These are phyloP conservation scores for Leptodactylus fallax DNA, from an alignment of 2,797 vertebrate genomes.

Conservation along the genomic window DNA sequence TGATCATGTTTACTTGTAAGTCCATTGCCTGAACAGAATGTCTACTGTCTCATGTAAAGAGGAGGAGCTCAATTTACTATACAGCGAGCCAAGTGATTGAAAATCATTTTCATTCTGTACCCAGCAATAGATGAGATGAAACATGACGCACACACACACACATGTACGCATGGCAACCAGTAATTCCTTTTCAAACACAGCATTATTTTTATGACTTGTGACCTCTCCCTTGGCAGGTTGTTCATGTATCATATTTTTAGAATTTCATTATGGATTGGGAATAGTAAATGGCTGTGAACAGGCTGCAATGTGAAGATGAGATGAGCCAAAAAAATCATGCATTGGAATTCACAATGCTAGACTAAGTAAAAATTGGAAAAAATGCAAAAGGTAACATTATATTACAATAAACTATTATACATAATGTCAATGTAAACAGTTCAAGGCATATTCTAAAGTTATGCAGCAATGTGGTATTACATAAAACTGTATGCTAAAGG, in stretches of 20 bases:
- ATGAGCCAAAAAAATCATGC: constrained; percentile 18
- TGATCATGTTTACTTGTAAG: constrained; percentile 23
- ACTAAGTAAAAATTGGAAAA: not conserved
- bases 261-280: constrained; percentile 36
- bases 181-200: constrained; percentile 43
- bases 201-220: constrained; percentile 47
- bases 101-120: constrained; percentile 7
- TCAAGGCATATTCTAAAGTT: not conserved
- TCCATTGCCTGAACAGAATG: not conserved
- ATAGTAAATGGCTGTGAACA: constrained; percentile 39
- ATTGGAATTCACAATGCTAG: not conserved
- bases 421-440: not conserved
- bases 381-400: not conserved
- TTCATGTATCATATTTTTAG: constrained; percentile 49
- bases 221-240: constrained; percentile 48
- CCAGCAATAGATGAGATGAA: constrained; percentile 21
- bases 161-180: constrained; percentile 40
- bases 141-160: constrained; percentile 18
- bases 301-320: constrained; percentile 27
- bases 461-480: not conserved
- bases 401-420: not conserved
- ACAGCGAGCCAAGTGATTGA: not conserved
- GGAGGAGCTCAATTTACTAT: constrained; percentile 6
- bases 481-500: not conserved
- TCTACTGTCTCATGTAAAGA: constrained; percentile 6